Percentiles rank a stretch among this genome's conserved stretches.
Evolutionary conservation across 1,140 invertebrate species (phyloP).

Genomic region (Drosophila baimaii): DNA sequence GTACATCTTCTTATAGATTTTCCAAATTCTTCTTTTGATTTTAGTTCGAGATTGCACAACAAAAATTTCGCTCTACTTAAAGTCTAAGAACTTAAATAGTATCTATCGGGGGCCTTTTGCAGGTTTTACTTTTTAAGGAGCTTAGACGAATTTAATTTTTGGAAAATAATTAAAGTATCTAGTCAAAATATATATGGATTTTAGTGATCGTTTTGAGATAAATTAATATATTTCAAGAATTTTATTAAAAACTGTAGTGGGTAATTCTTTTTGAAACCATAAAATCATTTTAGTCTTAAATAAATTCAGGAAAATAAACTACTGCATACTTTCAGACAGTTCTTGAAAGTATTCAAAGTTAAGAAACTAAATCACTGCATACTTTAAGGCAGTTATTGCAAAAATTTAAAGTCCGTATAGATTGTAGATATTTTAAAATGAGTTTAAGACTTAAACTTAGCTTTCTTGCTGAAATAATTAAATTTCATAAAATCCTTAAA

Average conservation of each 20-base stretch:
- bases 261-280: background rate
- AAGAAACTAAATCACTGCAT: background rate
- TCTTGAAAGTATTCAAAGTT: background rate
- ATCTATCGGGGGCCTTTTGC: background rate
- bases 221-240: background rate
- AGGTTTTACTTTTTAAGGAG: background rate
- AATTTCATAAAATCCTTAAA: background rate
- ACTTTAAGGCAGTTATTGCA: background rate
- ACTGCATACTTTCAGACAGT: too few relatives aligned
- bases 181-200: background rate
- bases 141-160: background rate
- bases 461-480: background rate
- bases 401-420: background rate
- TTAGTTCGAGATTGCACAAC: slow-evolving; percentile 46
- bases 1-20: slow-evolving; percentile 30
- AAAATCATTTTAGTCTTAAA: too few relatives aligned
- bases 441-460: background rate
- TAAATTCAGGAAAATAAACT: too few relatives aligned
- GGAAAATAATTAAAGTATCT: background rate
- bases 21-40: slow-evolving; percentile 31
- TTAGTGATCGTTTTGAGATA: background rate
- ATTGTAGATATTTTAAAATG: background rate
- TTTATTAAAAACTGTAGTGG: too few relatives aligned
- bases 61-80: slow-evolving; percentile 43
- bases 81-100: slow-evolving; percentile 30